These are phyloP conservation scores for Lasioglossum calceatum DNA, from an alignment of 2,888 invertebrate genomes.

Conservation along the genomic window DNA sequence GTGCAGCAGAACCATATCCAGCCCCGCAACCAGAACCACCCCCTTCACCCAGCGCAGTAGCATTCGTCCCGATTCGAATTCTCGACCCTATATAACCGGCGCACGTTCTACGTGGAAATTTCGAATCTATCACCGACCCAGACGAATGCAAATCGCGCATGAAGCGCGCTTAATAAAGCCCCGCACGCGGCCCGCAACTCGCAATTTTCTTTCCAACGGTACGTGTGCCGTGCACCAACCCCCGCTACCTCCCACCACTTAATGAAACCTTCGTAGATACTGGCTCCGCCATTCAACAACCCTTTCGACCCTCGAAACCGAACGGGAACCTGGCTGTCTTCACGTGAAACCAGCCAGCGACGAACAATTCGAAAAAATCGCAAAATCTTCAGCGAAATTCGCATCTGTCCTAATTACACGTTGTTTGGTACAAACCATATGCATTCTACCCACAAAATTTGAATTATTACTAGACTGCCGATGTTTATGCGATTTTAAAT, in stretches of 20 bases:
- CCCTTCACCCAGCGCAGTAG: conserved; percentile 42
- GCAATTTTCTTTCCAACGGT: conserved; percentile 72
- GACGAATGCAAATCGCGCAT: conserved; percentile 76
- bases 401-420: neutral
- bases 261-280: conserved; percentile 64
- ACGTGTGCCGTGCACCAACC: conserved; percentile 28
- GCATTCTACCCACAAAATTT: neutral
- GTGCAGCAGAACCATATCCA: conserved; percentile 38
- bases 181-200: conserved; percentile 73
- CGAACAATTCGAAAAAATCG: neutral
- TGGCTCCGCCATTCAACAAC: conserved; percentile 44
- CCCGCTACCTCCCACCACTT: conserved; percentile 54
- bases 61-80: conserved; percentile 69
- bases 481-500: too few relatives aligned
- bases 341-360: neutral
- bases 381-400: neutral
- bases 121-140: conserved; percentile 75
- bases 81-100: conserved; percentile 69
- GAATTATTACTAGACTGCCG: neutral
- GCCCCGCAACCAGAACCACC: conserved; percentile 36
- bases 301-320: conserved; percentile 16
- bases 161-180: conserved; percentile 76
- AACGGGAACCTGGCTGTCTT: conserved; percentile 17
- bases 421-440: neutral
- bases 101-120: conserved; percentile 74